A percentile compares a stretch with the other conserved stretches of the same genome.
These are phyloP conservation scores for Scomberomorus guttatus DNA, from an alignment of 2,797 vertebrate genomes.

Conservation along the genomic window DNA sequence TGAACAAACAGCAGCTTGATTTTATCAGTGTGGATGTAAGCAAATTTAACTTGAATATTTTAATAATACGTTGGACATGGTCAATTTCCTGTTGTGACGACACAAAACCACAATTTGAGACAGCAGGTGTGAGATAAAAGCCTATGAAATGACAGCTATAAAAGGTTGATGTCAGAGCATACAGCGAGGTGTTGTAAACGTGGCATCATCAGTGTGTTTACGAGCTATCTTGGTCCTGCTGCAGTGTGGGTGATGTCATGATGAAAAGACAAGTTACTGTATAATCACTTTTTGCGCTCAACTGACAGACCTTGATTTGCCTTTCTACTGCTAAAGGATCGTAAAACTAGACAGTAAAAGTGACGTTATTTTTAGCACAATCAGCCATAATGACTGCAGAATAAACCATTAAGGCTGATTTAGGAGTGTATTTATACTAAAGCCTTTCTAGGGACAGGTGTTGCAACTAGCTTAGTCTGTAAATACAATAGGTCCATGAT, in stretches of 20 bases:
- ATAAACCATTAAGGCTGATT: slow-evolving; percentile 49
- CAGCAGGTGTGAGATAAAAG: too few species aligned
- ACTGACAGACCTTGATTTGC: slow-evolving; percentile 44
- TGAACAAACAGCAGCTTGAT: not conserved
- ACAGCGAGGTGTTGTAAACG: not conserved
- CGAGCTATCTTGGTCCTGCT: not conserved
- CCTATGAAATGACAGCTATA: not conserved
- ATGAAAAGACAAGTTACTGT: not conserved
- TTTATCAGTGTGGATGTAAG: not conserved
- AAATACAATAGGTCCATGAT: not conserved
- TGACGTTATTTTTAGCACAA: slow-evolving; percentile 44
- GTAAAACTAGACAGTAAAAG: slow-evolving; percentile 61
- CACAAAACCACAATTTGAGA: not conserved
- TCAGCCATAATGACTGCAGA: slow-evolving; percentile 40
- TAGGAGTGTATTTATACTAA: slow-evolving; percentile 38
- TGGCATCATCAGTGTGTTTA: not conserved
- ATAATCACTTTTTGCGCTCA: slow-evolving; percentile 13
- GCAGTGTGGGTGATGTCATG: slow-evolving; percentile 1
- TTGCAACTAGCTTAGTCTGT: not conserved
- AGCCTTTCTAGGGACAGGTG: not conserved
- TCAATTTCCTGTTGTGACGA: not conserved
- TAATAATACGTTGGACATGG: not conserved
- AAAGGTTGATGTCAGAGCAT: slow-evolving; percentile 12
- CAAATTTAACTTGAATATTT: not conserved
- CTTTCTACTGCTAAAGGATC: slow-evolving; percentile 33